phyloP scores from a whole-genome alignment of 2,797 vertebrate genomes.

The Vespertilio murinus region DNA sequence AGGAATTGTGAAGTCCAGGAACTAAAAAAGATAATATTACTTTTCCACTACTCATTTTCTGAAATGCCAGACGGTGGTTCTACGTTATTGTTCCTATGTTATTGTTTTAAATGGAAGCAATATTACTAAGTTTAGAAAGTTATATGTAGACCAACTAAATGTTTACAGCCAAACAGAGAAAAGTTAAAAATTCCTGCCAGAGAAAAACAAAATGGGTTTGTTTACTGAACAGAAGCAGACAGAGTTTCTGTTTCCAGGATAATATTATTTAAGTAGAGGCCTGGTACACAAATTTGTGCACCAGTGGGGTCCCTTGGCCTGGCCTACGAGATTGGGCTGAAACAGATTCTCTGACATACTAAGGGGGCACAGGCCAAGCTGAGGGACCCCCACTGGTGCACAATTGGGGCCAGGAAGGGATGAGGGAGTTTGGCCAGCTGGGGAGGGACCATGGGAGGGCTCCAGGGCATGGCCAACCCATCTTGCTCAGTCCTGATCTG shows the following conservation, averaged over 20 bases:
- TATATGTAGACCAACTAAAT: not conserved
- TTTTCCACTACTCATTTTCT: slow-evolving; percentile 7
- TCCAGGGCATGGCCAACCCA: too few relatives aligned
- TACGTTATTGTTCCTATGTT: not conserved
- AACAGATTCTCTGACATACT: rapidly evolving
- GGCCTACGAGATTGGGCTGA: too few relatives aligned
- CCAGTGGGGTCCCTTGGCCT: too few relatives aligned
- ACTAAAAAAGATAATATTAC: not conserved
- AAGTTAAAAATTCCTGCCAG: slow-evolving; percentile 16
- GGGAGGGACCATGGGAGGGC: too few relatives aligned
- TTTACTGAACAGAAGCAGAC: slow-evolving; percentile 18
- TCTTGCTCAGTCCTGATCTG: too few relatives aligned
- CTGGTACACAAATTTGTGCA: too few relatives aligned
- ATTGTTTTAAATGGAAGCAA: not conserved
- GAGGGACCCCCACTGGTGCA: too few relatives aligned
- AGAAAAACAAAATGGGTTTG: not conserved
- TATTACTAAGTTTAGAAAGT: slow-evolving; percentile 15
- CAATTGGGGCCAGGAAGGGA: too few relatives aligned
- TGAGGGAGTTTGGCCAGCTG: too few relatives aligned
- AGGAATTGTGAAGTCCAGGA: not conserved
- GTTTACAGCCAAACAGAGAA: not conserved
- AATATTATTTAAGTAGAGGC: not conserved
- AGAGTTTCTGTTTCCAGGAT: not conserved
- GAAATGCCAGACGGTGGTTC: not conserved
- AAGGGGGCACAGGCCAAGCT: too few relatives aligned